These are phyloP conservation scores for Drosophila miranda DNA, from an alignment of 1,140 invertebrate genomes.

Conservation along the genomic window DNA sequence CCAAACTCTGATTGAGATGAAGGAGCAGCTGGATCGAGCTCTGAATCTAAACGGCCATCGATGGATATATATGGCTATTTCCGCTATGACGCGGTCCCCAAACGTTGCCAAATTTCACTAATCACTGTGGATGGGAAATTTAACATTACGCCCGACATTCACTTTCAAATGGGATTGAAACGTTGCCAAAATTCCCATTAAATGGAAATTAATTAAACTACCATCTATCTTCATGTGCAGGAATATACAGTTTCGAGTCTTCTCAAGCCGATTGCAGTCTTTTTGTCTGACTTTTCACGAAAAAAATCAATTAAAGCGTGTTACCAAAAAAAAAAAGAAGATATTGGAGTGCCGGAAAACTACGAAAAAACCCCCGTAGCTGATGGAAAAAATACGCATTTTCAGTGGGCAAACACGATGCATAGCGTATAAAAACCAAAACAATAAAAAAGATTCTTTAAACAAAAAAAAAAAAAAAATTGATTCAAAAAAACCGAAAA, in stretches of 20 bases:
- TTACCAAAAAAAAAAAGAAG: slow-evolving; percentile 5
- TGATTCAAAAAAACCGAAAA: slow-evolving; percentile 35
- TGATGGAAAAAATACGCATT: slow-evolving; percentile 22
- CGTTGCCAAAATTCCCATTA: too few relatives aligned
- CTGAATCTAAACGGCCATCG: slow-evolving; percentile 29
- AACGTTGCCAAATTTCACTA: slow-evolving; percentile 23
- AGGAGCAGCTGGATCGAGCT: slow-evolving; percentile 37
- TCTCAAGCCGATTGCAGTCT: too few relatives aligned
- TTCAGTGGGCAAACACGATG: slow-evolving; percentile 21
- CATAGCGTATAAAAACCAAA: slow-evolving; percentile 5
- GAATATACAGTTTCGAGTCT: too few relatives aligned
- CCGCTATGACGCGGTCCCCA: slow-evolving; percentile 3
- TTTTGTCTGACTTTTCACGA: slow-evolving; percentile 30
- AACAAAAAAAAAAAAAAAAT: slow-evolving; percentile 22
- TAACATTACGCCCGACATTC: too few relatives aligned
- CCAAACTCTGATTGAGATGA: slow-evolving; percentile 50
- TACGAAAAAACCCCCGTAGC: slow-evolving; percentile 1
- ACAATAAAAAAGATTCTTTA: slow-evolving; percentile 1
- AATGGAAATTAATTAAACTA: too few relatives aligned
- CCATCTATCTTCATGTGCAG: too few relatives aligned
- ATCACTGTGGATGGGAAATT: slow-evolving; percentile 3
- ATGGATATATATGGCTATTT: slow-evolving; percentile 10
- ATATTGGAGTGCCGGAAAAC: slow-evolving; percentile 20
- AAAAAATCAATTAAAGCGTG: slow-evolving; percentile 40
- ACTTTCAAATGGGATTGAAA: background rate